Evolutionary conservation across 2,113 vertebrate species (phyloP).

Genomic region (Micronycteris hirsuta): DNA sequence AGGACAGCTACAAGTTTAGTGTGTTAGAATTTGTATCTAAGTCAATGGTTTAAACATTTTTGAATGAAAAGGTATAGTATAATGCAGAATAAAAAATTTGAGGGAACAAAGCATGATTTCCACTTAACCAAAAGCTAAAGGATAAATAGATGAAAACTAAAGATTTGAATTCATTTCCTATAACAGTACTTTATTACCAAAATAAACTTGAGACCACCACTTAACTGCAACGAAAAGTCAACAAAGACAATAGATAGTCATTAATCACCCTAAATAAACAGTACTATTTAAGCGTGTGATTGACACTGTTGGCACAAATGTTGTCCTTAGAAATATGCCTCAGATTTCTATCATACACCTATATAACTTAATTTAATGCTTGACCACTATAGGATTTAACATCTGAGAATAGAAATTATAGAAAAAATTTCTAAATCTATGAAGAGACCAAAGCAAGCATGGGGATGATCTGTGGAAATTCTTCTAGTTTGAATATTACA

Average conservation of each 20-base stretch:
- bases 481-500: background rate
- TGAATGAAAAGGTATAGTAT: slow-evolving; percentile 36
- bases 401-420: background rate
- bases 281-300: slow-evolving; percentile 38
- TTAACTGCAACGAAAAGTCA: slow-evolving; percentile 56
- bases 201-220: slow-evolving; percentile 64
- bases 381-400: background rate
- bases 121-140: slow-evolving; percentile 44
- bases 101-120: slow-evolving; percentile 50
- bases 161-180: slow-evolving; percentile 57
- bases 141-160: slow-evolving; percentile 41
- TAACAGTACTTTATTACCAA: slow-evolving; percentile 58
- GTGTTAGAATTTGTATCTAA: background rate
- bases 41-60: slow-evolving; percentile 30
- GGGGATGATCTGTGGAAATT: background rate
- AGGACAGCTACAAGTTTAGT: slow-evolving; percentile 6
- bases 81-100: slow-evolving; percentile 25
- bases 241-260: slow-evolving; percentile 45
- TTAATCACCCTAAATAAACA: slow-evolving; percentile 63
- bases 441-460: background rate
- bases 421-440: background rate
- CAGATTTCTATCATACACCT: background rate
- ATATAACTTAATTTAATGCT: background rate
- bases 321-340: slow-evolving; percentile 20
- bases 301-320: slow-evolving; percentile 38